phyloP scores from a whole-genome alignment of 2,113 vertebrate genomes.

The Bambusicola thoracicus region DNA sequence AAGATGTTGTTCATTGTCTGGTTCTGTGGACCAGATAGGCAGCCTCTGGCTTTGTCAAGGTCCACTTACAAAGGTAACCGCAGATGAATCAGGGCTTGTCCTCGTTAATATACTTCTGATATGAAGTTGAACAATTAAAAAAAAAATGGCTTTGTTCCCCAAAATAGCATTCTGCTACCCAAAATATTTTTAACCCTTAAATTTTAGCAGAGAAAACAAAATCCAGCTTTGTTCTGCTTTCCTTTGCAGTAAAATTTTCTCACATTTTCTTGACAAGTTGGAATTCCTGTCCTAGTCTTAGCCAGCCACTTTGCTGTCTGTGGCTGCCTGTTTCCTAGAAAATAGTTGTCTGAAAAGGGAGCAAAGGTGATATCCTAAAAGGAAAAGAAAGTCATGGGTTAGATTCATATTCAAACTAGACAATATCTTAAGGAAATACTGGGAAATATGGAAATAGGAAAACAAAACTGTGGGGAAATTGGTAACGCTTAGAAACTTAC shows the following conservation, averaged over 20 bases:
- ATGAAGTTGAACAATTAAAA: neutral
- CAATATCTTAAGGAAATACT: neutral
- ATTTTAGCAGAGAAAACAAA: neutral
- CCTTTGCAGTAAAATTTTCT: conserved; percentile 3
- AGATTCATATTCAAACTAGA: neutral
- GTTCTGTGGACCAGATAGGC: neutral
- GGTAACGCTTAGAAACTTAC: neutral
- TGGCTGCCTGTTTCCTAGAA: conserved; percentile 15
- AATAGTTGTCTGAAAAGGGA: neutral
- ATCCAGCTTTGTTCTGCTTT: neutral
- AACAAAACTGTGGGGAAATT: neutral
- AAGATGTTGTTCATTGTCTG: neutral
- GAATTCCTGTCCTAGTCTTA: conserved; percentile 40
- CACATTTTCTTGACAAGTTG: conserved; percentile 30
- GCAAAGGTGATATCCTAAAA: neutral
- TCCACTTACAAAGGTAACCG: neutral
- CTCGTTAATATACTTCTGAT: neutral
- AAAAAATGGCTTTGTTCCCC: neutral
- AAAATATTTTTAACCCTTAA: neutral
- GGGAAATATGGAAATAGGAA: neutral
- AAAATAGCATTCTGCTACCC: neutral
- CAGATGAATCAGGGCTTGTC: neutral
- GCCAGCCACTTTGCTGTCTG: neutral
- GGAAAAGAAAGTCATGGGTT: neutral
- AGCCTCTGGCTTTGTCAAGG: neutral